phyloP scores from a whole-genome alignment of 2,888 invertebrate genomes.

The Rotaria magnacalcarata region DNA sequence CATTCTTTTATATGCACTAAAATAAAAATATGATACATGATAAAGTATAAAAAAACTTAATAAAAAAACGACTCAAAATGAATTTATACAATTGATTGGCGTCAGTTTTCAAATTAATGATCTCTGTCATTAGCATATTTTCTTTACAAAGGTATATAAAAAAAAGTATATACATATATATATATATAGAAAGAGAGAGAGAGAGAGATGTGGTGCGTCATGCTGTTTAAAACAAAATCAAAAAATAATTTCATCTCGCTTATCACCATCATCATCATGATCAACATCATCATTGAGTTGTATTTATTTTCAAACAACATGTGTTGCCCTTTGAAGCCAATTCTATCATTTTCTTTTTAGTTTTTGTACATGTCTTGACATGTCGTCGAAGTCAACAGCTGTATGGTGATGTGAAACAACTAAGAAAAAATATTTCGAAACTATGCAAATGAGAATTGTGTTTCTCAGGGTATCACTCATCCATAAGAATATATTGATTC shows the following conservation, averaged over 20 bases:
- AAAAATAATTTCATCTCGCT: not conserved
- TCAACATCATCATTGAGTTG: slow-evolving; percentile 21
- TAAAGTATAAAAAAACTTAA: not conserved
- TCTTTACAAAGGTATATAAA: not conserved
- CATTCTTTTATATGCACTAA: not conserved
- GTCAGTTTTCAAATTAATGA: slow-evolving; percentile 31
- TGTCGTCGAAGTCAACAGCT: slow-evolving; percentile 16
- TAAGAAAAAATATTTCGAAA: not conserved
- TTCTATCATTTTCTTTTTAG: not conserved
- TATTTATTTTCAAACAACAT: slow-evolving; percentile 31
- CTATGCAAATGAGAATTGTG: slow-evolving; percentile 13
- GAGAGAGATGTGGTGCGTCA: not conserved
- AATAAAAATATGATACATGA: not conserved
- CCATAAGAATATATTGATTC: slow-evolving; percentile 13
- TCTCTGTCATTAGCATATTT: slow-evolving; percentile 22
- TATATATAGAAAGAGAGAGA: not conserved
- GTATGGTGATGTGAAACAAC: not conserved
- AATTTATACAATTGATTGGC: slow-evolving; percentile 26
- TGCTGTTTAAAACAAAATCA: slow-evolving; percentile 26
- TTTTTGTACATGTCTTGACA: not conserved
- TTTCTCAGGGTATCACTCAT: slow-evolving; percentile 16
- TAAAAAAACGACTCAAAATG: not conserved
- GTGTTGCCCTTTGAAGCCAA: slow-evolving; percentile 24
- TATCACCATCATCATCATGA: slow-evolving; percentile 13
- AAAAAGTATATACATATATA: not conserved